Evolutionary conservation across 2,113 vertebrate species (phyloP).

Genomic region (Chroicocephalus ridibundus): DNA sequence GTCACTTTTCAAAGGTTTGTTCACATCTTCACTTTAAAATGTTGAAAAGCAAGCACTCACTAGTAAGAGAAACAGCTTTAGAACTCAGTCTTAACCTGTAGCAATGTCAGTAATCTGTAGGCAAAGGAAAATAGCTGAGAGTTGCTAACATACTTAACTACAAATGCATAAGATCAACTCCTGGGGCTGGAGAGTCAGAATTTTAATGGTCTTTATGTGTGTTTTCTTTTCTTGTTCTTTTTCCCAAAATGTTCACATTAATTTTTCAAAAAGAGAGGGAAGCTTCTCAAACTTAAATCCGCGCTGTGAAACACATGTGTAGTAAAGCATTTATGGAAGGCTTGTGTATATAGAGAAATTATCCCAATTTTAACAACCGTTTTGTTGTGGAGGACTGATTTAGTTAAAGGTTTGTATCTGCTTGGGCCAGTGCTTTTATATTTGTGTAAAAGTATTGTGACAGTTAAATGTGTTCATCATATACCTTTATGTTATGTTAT

Average conservation of each 20-base stretch:
- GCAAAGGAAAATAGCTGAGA: not conserved
- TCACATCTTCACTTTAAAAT: constrained; percentile 67
- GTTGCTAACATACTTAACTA: not conserved
- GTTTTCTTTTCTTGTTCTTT: not conserved
- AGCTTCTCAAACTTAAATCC: not conserved
- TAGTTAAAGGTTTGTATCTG: not conserved
- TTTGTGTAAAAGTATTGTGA: not conserved
- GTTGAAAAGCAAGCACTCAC: constrained; percentile 31
- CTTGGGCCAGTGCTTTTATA: not conserved
- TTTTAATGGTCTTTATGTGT: not conserved
- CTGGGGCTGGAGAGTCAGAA: not conserved
- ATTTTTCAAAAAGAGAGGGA: not conserved
- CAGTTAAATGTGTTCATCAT: not conserved
- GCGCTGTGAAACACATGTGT: not conserved
- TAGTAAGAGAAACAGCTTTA: constrained; percentile 23
- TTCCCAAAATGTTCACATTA: not conserved
- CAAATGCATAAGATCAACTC: not conserved
- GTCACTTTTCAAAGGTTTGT: constrained; percentile 67
- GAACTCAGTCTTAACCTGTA: constrained; percentile 12
- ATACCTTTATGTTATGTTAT: not conserved
- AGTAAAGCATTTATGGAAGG: not conserved
- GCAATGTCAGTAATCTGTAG: not conserved
- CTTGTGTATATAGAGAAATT: not conserved
- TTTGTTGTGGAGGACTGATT: not conserved
- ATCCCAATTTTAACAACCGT: not conserved